Conservation (phyloP, 1,140 invertebrate genomes). For the Ptiloglossa arizonensis region DNA sequence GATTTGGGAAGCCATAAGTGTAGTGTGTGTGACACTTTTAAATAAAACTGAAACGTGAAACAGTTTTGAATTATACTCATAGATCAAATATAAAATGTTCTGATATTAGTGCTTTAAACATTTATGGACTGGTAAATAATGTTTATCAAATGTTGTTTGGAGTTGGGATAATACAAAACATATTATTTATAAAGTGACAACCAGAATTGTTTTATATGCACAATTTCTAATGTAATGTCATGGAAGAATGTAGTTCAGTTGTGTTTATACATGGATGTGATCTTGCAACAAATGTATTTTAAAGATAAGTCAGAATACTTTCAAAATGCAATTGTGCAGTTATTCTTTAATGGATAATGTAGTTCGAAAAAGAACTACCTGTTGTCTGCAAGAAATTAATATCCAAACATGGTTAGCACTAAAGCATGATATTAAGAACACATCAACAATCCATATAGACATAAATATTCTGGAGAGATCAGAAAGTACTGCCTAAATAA, state of each 20-base stretch:
- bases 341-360: constrained; percentile 79
- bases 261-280: constrained; percentile 78
- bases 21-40: constrained; percentile 21
- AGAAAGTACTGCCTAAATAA: constrained; percentile 40
- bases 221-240: constrained; percentile 43
- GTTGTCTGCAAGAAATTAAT: constrained; percentile 66
- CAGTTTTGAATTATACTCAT: background rate
- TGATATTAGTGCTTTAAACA: constrained; percentile 32
- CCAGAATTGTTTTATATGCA: constrained; percentile 17
- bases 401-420: constrained; percentile 68
- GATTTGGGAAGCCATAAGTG: constrained; percentile 25
- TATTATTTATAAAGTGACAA: constrained; percentile 23
- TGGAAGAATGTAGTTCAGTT: constrained; percentile 47
- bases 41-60: background rate
- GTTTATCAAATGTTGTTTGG: constrained; percentile 76
- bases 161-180: constrained; percentile 74
- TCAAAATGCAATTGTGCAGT: constrained; percentile 74
- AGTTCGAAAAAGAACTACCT: constrained; percentile 67
- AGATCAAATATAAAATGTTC: constrained; percentile 28
- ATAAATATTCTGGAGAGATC: constrained; percentile 24
- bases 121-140: constrained; percentile 66
- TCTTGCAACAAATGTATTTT: constrained; percentile 72
- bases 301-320: constrained; percentile 72
- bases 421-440: constrained; percentile 44
- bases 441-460: constrained; percentile 20